Evolutionary conservation across 1,140 invertebrate species (phyloP), one percentile per base, ranked within the genome.

Genomic region (Drosophila bocki): DNA sequence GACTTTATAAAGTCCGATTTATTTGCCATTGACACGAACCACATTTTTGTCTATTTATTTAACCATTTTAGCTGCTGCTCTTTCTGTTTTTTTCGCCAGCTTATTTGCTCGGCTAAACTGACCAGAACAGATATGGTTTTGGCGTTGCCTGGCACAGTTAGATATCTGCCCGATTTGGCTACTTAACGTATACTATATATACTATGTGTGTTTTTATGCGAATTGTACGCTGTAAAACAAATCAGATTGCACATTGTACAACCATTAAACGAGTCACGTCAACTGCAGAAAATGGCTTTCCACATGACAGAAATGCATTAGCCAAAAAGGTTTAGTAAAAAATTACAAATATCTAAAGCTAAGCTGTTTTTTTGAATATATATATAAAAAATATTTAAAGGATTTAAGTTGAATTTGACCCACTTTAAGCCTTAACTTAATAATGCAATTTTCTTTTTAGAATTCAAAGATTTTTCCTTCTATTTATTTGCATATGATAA

Each of bases 271-370:
- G 62, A 70, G 78, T 81, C 78, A 80, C 78, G 78, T 59, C 63
- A 80, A 47, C 32, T 32, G n/a, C 7, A 11, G 17, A 41, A 81
- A 72, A 72, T 77, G 74, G 19, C n/a, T 59, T 67, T 54, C 13
- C 59, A 78, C 80, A 82, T 82, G 80, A 68, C 51, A 84, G 22
- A 83, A 65, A 64, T 45, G 60, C 80, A 83, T 82, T 82, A 82
- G 45, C 48, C 47, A 15, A 26, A 63, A 58, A 12, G 35, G n/a
- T 37, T 19, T 63, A 19, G 50, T 54, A 8, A 12, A 17, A 41
- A 33, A 29, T 29, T 33, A 19, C 2, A 51, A 50, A 29, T 15
- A 19, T 5, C 47, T 26, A 15, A 15, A 37, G 9, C 2, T 54
- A 8, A 15, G 3, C 13, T 3, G 5, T n/a, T 7, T 15, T 22